Evolutionary conservation across 2,888 invertebrate genomes (phyloP).

Genomic region (Anorthoa munda): DNA sequence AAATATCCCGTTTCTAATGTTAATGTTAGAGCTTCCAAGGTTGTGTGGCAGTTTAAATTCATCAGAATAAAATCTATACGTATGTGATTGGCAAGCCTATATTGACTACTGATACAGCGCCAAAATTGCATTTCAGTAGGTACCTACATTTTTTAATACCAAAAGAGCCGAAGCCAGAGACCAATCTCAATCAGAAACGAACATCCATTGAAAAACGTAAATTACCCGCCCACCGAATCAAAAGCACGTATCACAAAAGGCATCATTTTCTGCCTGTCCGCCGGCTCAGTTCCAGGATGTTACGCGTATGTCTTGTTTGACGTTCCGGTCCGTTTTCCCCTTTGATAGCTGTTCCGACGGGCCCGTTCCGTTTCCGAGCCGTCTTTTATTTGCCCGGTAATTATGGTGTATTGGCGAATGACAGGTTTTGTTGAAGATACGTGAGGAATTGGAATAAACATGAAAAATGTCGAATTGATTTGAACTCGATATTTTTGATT

Average conservation of each 20-base stretch:
- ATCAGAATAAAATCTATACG: background rate
- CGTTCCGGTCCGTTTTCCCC: constrained; percentile 12
- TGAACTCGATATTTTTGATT: too few species aligned
- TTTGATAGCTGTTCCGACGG: constrained; percentile 32
- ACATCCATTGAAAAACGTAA: constrained; percentile 19
- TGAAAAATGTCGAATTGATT: too few species aligned
- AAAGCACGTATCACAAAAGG: constrained; percentile 43
- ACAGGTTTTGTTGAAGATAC: constrained; percentile 7
- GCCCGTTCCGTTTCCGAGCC: constrained; percentile 33
- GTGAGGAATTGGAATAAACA: background rate
- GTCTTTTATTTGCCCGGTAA: constrained; percentile 39
- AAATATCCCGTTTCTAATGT: too few species aligned
- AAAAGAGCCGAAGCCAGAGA: background rate
- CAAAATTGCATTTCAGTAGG: too few species aligned
- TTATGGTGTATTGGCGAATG: constrained; percentile 26
- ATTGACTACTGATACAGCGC: background rate
- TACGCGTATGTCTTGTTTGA: constrained; percentile 41
- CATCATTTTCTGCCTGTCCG: constrained; percentile 36
- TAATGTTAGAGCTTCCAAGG: too few species aligned
- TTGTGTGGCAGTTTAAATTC: background rate
- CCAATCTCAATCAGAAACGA: constrained; percentile 4
- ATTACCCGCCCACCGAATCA: constrained; percentile 25
- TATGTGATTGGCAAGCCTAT: background rate
- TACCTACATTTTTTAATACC: background rate
- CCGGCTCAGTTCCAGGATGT: constrained; percentile 18